phyloP scores from a whole-genome alignment of 2,888 invertebrate species.

The Tiphia femorata region DNA sequence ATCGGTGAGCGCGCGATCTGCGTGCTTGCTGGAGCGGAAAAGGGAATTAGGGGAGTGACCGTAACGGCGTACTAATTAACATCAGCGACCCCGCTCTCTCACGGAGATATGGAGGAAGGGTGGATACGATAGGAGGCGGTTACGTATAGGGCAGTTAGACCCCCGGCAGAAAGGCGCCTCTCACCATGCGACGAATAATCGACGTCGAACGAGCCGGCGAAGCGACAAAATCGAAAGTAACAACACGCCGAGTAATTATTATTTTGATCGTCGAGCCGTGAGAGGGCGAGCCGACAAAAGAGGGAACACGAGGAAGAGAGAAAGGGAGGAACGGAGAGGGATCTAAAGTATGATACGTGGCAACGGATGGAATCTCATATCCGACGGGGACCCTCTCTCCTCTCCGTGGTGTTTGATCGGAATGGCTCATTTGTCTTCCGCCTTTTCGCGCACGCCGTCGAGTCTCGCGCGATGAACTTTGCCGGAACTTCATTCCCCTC shows the following conservation, averaged over 20 bases:
- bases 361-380: slow-evolving; percentile 28
- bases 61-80: slow-evolving; percentile 32
- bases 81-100: slow-evolving; percentile 15
- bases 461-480: not conserved
- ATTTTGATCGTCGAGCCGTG: slow-evolving; percentile 51
- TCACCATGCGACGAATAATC: slow-evolving; percentile 29
- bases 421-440: slow-evolving; percentile 46
- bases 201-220: slow-evolving; percentile 20
- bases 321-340: slow-evolving; percentile 26
- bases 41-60: slow-evolving; percentile 18
- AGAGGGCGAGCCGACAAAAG: slow-evolving; percentile 35
- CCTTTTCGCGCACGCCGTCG: slow-evolving; percentile 33
- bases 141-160: slow-evolving; percentile 1
- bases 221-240: slow-evolving; percentile 38
- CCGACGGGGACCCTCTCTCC: slow-evolving; percentile 22
- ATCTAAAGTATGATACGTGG: too few relatives aligned
- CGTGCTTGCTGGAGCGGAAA: too few relatives aligned
- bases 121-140: slow-evolving; percentile 3
- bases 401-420: slow-evolving; percentile 47
- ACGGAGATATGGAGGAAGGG: not conserved
- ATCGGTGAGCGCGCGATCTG: too few relatives aligned
- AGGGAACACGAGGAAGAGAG: slow-evolving; percentile 5
- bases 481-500: too few relatives aligned
- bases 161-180: slow-evolving; percentile 12
- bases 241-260: slow-evolving; percentile 52